Evolutionary conservation across 2,113 vertebrate species (phyloP).

Genomic region (Varanus salvator): DNA sequence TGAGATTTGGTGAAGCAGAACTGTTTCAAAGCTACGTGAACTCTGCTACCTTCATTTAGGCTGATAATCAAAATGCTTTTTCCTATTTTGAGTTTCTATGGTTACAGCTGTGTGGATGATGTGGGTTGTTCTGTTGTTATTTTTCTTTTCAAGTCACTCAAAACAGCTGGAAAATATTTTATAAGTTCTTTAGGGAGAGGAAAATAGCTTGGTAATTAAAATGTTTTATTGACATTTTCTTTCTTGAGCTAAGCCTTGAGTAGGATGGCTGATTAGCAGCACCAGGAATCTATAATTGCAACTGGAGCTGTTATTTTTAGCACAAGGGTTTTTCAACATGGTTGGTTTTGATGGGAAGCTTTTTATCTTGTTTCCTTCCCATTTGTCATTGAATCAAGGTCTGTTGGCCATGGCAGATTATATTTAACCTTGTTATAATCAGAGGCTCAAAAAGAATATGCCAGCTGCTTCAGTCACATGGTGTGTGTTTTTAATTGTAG

Average conservation of each 20-base stretch:
- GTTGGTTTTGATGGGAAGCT: conserved; percentile 63
- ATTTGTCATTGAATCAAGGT: conserved; percentile 51
- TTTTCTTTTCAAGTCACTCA: conserved; percentile 60
- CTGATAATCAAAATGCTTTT: conserved; percentile 68
- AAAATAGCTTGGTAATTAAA: conserved; percentile 29
- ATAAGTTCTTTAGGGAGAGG: neutral
- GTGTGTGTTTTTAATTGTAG: neutral
- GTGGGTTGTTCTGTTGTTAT: conserved; percentile 49
- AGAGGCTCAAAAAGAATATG: conserved; percentile 30
- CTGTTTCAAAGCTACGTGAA: conserved; percentile 64
- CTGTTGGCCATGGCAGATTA: conserved; percentile 21
- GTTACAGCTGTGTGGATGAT: conserved; percentile 70
- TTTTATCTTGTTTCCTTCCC: conserved; percentile 49
- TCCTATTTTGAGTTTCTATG: conserved; percentile 78
- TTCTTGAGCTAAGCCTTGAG: conserved; percentile 56
- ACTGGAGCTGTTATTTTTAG: conserved; percentile 69
- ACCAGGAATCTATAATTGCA: conserved; percentile 64
- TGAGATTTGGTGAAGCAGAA: conserved; percentile 52
- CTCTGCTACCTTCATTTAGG: conserved; percentile 65
- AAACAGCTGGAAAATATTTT: conserved; percentile 46
- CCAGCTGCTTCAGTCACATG: conserved; percentile 12
- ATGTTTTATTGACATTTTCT: conserved; percentile 35
- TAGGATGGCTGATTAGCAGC: conserved; percentile 63
- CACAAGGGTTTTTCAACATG: conserved; percentile 55
- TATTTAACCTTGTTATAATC: conserved; percentile 20